Base-by-base conservation (phyloP, 2,113 vertebrate genomes). In the Heterotilapia buettikoferi region DNA sequence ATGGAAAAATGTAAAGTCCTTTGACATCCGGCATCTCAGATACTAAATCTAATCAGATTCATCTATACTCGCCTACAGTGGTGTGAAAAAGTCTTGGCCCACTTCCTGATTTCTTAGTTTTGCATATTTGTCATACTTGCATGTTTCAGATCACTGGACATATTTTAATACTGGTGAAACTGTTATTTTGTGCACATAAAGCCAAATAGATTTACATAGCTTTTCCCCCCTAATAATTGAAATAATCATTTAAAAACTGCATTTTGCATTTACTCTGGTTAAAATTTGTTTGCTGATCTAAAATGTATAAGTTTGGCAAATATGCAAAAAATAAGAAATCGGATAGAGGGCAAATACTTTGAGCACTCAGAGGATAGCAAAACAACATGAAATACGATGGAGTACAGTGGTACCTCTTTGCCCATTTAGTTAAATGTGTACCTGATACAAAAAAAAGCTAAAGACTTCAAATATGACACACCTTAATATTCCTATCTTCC, bases 181-280 rank as follows among this genome's bases (percentile, higher is more conserved):
- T 68, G 33, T 38, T 66, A 38, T 66, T 13, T 66, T 66, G 18
- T 66, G 33, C 33, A 66, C 63, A 14, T 40, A 24, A 40, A 68
- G 36, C 63, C 63, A 68, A 21, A 21, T 24, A 40, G 2, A 40
- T 21, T 40, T 40, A 12, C 6, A 68, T 8, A 21, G 36, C 33
- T 21, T 3, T 0, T 0, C 33, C 18, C 31, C 31, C 33, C 6
- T 1, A 43, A 71, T 40, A 16, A 26, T 4, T 26, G 38, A 73
- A 73, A 73, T 45, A 4, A 73, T 43, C 5, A 2, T 26, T 45
- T 73, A 73, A 45, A 45, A 73, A 38, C 11, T 0, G 6, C 6
- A 21, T 68, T 68, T 68, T 68, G 33, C 9, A 21, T 68, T 68
- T 68, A 38, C 63, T 68, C 63, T 38, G 33, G 33, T 38, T 73